Evolutionary conservation across 2,797 vertebrate genomes (phyloP).

Genomic region (Nothura maculosa): DNA sequence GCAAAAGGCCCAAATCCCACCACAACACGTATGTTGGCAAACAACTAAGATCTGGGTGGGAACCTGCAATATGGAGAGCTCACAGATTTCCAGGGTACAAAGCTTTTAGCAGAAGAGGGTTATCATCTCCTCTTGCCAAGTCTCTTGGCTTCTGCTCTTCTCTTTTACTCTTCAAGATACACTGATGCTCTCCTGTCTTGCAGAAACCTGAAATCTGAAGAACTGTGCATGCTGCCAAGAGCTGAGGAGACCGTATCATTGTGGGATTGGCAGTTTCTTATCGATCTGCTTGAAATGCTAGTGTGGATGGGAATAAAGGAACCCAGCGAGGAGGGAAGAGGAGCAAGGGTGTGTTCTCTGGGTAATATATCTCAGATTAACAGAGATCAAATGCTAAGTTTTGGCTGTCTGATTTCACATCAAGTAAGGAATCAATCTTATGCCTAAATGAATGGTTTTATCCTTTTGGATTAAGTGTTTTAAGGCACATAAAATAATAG

Average conservation of each 20-base stretch:
- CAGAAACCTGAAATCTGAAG: background rate
- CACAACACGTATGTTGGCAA: fast-evolving
- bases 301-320: background rate
- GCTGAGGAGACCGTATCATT: fast-evolving
- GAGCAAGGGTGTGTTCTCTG: background rate
- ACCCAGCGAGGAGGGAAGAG: background rate
- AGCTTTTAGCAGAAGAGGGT: background rate
- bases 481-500: background rate
- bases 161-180: background rate
- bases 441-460: background rate
- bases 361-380: background rate
- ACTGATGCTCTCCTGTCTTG: fast-evolving
- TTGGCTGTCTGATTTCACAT: background rate
- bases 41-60: background rate
- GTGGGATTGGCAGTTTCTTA: background rate
- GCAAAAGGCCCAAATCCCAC: fast-evolving
- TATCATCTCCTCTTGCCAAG: no score
- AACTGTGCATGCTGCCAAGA: background rate
- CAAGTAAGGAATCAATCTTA: background rate
- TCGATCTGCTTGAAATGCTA: background rate
- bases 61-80: background rate
- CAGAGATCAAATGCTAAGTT: background rate
- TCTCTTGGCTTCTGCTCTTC: background rate
- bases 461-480: background rate
- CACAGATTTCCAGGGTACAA: fast-evolving